These are phyloP conservation scores for Myanophis thanlyinensis DNA, from an alignment of 2,113 vertebrate genomes.

Conservation along the genomic window DNA sequence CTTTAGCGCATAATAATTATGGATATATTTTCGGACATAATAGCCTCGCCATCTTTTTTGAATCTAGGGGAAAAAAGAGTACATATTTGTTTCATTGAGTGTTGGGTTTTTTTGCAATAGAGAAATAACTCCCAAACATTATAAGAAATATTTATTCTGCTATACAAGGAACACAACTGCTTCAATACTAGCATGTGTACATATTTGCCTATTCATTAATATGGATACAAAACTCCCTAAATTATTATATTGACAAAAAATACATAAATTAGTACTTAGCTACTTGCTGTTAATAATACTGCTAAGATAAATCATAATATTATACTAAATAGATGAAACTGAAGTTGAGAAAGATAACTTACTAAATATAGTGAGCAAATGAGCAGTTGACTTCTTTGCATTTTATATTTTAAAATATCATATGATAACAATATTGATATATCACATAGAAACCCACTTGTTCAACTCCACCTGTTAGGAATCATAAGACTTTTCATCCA, in stretches of 20 bases:
- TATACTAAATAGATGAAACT: neutral
- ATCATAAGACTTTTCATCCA: neutral
- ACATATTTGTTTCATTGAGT: slow-evolving; percentile 44
- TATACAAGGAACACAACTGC: neutral
- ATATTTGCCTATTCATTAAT: neutral
- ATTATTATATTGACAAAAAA: neutral
- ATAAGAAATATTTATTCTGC: slow-evolving; percentile 3
- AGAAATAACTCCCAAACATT: slow-evolving; percentile 21
- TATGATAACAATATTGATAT: neutral
- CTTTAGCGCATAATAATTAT: slow-evolving; percentile 87
- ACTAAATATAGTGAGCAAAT: neutral
- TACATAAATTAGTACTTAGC: neutral
- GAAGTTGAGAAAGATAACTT: neutral
- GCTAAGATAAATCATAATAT: neutral
- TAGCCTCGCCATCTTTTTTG: slow-evolving; percentile 88
- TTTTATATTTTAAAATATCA: neutral
- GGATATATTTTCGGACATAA: slow-evolving; percentile 82
- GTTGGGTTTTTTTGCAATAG: neutral
- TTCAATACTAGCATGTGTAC: neutral
- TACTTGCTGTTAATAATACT: neutral
- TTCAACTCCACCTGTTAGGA: neutral
- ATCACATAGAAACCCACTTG: neutral
- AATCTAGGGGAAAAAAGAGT: slow-evolving; percentile 75
- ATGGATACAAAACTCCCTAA: neutral
- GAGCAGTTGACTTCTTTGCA: neutral